phyloP scores from a whole-genome alignment of 2,113 vertebrate genomes.

The Micromys minutus region DNA sequence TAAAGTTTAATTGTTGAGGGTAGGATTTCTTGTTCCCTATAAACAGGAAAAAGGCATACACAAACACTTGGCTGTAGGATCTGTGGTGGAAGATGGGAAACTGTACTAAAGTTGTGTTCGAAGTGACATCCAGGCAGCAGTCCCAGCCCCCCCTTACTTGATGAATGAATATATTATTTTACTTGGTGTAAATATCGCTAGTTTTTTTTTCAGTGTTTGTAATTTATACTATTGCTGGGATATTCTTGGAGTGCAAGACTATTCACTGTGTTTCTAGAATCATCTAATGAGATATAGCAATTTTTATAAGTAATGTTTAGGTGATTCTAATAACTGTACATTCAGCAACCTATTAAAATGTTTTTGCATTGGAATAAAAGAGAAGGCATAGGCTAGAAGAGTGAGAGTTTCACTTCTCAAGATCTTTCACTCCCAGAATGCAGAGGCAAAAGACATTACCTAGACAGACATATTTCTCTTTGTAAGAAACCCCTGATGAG shows the following conservation, averaged over 20 bases:
- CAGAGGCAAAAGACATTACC: neutral
- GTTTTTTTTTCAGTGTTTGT: slow-evolving; percentile 72
- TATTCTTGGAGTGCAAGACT: slow-evolving; percentile 79
- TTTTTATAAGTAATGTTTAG: slow-evolving; percentile 92
- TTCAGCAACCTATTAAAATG: slow-evolving; percentile 91
- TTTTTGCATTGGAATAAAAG: slow-evolving; percentile 83
- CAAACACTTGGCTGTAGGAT: slow-evolving; percentile 89
- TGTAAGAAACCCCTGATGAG: neutral
- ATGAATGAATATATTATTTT: slow-evolving; percentile 84
- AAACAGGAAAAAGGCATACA: slow-evolving; percentile 83
- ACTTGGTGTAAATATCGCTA: slow-evolving; percentile 76
- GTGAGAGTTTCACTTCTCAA: neutral
- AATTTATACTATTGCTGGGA: slow-evolving; percentile 78
- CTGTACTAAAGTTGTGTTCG: slow-evolving; percentile 78
- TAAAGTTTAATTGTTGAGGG: slow-evolving; percentile 68
- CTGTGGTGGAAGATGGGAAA: slow-evolving; percentile 88
- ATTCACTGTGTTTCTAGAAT: slow-evolving; percentile 83
- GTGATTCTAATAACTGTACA: slow-evolving; percentile 90
- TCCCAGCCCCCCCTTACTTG: slow-evolving; percentile 77
- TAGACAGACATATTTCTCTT: neutral
- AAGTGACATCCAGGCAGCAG: slow-evolving; percentile 72
- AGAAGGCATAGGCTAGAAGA: neutral
- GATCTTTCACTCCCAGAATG: neutral
- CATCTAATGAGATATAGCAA: slow-evolving; percentile 82
- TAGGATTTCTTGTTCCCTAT: slow-evolving; percentile 74